Evolutionary conservation across 1,140 invertebrate genomes (phyloP).

Genomic region (Drosophila nasuta): DNA sequence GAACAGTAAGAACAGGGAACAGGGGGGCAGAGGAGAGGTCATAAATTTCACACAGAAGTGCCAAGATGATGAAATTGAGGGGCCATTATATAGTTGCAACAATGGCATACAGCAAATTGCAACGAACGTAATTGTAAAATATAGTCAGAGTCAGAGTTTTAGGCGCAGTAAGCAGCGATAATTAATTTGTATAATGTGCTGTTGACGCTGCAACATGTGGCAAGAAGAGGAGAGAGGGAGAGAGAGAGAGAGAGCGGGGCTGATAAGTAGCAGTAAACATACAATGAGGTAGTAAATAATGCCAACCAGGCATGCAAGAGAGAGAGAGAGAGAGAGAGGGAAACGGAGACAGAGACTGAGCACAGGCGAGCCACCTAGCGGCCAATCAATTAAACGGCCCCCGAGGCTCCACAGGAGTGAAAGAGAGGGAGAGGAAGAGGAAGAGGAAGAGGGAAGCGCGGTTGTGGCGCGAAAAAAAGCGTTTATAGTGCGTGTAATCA

Average conservation of each 20-base stretch:
- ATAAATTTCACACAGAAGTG: slow-evolving; percentile 15
- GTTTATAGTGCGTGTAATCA: slow-evolving; percentile 82
- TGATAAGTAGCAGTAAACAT: slow-evolving; percentile 67
- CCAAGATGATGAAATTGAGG: slow-evolving; percentile 56
- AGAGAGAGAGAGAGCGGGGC: slow-evolving; percentile 5
- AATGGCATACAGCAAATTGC: slow-evolving; percentile 62
- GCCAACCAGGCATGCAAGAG: slow-evolving; percentile 16
- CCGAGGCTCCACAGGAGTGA: neutral
- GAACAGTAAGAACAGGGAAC: neutral
- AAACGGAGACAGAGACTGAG: neutral
- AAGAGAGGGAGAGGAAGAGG: neutral
- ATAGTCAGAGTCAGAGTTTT: slow-evolving; percentile 15
- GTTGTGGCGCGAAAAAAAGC: slow-evolving; percentile 62
- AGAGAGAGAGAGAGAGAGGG: neutral
- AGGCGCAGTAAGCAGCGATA: slow-evolving; percentile 44
- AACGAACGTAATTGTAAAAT: slow-evolving; percentile 62
- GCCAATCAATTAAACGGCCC: slow-evolving; percentile 70
- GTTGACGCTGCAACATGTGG: slow-evolving; percentile 44
- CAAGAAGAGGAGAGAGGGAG: neutral
- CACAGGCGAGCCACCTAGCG: slow-evolving; percentile 36
- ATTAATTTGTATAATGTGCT: slow-evolving; percentile 78
- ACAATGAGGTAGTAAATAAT: slow-evolving; percentile 59
- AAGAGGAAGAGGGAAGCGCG: neutral
- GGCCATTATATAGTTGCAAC: slow-evolving; percentile 41
- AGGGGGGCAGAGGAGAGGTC: neutral